These are phyloP conservation scores for Planiliza haematocheilus DNA, from an alignment of 2,113 vertebrate species.

Conservation along the genomic window DNA sequence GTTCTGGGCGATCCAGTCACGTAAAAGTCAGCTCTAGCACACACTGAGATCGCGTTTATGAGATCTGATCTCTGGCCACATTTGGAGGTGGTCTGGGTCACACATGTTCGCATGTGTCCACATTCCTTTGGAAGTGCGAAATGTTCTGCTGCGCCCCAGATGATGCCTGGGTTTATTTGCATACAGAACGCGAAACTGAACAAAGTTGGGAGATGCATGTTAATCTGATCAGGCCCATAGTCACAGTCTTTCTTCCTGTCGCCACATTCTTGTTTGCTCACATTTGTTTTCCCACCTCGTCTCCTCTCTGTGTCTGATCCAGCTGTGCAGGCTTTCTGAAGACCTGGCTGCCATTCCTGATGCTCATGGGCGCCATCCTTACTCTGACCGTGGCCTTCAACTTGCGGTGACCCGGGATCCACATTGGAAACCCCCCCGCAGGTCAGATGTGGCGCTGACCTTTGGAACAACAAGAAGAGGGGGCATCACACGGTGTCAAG, in stretches of 20 bases:
- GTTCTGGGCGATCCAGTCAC: too few species aligned
- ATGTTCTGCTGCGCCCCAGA: too few species aligned
- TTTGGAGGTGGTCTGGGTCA: too few species aligned
- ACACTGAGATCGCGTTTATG: too few species aligned
- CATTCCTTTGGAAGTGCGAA: too few species aligned
- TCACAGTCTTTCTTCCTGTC: neutral
- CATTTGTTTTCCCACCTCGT: neutral
- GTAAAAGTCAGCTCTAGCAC: too few species aligned
- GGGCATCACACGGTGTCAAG: conserved; percentile 10
- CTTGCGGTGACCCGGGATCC: conserved; percentile 85
- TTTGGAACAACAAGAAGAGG: conserved; percentile 32
- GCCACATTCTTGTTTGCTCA: neutral
- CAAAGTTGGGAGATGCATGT: too few species aligned
- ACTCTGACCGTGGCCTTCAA: conserved; percentile 87
- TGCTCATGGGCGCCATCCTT: conserved; percentile 87
- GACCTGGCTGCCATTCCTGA: conserved; percentile 96
- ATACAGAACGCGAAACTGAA: too few species aligned
- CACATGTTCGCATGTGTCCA: too few species aligned
- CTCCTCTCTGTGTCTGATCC: conserved; percentile 36
- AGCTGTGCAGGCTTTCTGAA: conserved; percentile 94
- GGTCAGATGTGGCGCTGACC: conserved; percentile 35
- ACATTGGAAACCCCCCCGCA: conserved; percentile 9
- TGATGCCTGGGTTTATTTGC: too few species aligned
- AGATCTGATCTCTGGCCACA: too few species aligned
- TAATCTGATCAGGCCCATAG: too few species aligned